Evolutionary conservation across 2,797 vertebrate species (phyloP).

Genomic region (Karalla daura): DNA sequence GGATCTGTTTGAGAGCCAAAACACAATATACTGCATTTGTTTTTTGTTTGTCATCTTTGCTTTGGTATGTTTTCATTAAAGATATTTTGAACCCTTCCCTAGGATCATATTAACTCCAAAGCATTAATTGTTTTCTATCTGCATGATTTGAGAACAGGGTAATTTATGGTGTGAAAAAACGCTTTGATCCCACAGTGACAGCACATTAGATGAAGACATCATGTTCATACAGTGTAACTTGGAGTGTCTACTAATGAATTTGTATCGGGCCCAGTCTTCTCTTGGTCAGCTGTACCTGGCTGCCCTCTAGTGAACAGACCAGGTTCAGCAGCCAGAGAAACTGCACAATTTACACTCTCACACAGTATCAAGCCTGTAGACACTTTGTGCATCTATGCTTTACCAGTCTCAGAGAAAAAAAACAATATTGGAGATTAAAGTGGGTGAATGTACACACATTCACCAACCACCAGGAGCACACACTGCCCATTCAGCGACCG

Average conservation of each 20-base stretch:
- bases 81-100: too few species aligned
- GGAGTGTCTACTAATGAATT: too few species aligned
- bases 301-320: conserved; percentile 71
- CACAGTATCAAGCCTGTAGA: neutral
- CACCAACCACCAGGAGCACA: neutral
- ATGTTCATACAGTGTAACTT: neutral
- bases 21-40: too few species aligned
- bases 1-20: too few species aligned
- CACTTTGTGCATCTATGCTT: conserved; percentile 2
- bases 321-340: conserved; percentile 17
- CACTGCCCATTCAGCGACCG: conserved; percentile 11
- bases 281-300: conserved; percentile 16
- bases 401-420: neutral
- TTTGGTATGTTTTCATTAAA: too few species aligned
- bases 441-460: neutral
- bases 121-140: neutral
- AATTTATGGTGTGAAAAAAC: neutral
- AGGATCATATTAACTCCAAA: too few species aligned
- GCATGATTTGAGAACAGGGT: neutral
- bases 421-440: neutral
- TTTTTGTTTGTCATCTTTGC: too few species aligned
- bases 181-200: neutral
- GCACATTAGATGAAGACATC: neutral
- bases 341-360: neutral
- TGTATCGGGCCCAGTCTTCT: neutral